Evolutionary conservation across 2,888 invertebrate genomes (phyloP).

Genomic region (Hydropsyche betteni): DNA sequence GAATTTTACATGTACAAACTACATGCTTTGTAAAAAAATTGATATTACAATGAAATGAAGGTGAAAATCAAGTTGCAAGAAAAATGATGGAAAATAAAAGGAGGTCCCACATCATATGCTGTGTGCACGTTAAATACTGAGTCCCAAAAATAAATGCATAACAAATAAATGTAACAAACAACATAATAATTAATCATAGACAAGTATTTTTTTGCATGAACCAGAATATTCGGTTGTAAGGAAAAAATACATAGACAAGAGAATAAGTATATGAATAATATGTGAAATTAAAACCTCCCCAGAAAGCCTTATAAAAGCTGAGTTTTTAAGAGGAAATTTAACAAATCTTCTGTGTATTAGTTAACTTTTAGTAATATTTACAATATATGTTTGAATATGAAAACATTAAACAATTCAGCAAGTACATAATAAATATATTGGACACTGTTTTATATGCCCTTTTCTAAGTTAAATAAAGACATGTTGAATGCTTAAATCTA

Average conservation of each 20-base stretch:
- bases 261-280: too few species aligned
- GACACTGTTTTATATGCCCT: neutral
- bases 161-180: neutral
- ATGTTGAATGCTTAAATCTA: too few species aligned
- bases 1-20: constrained; percentile 27
- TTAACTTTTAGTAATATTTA: constrained; percentile 5
- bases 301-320: constrained; percentile 31
- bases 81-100: neutral
- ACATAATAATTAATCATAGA: too few species aligned
- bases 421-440: neutral
- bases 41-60: neutral
- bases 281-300: neutral
- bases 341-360: constrained; percentile 24
- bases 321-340: constrained; percentile 14
- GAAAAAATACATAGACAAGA: too few species aligned
- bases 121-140: too few species aligned
- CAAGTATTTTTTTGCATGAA: too few species aligned
- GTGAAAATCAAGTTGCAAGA: neutral
- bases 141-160: neutral
- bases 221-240: too few species aligned
- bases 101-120: neutral
- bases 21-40: neutral
- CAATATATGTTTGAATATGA: neutral
- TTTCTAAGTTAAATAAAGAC: neutral
- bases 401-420: neutral